Evolutionary conservation across 2,113 vertebrate genomes (phyloP).

Genomic region (Eonycteris spelaea): DNA sequence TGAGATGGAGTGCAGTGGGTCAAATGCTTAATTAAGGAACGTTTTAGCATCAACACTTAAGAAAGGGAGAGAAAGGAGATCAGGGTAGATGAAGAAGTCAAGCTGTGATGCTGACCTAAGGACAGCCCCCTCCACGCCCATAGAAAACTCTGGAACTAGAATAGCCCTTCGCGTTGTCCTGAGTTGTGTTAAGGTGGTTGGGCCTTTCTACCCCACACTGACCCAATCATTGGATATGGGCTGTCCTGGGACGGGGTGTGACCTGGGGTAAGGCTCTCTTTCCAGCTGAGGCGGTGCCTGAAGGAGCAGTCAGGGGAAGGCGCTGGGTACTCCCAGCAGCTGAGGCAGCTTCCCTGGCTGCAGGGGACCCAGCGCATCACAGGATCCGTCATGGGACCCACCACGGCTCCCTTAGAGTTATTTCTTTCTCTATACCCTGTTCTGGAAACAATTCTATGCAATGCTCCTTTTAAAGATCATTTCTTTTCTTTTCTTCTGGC

Average conservation of each 20-base stretch:
- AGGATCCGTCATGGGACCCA: fast-evolving
- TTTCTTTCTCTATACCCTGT: not conserved
- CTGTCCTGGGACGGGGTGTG: not conserved
- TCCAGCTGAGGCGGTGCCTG: not conserved
- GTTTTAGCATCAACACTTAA: not conserved
- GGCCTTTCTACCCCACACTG: not conserved
- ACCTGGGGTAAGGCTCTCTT: not conserved
- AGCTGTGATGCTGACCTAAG: not conserved
- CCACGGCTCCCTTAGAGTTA: not conserved
- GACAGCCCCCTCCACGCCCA: not conserved
- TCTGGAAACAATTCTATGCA: not conserved
- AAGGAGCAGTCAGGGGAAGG: not conserved
- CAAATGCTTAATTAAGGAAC: not conserved
- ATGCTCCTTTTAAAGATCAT: not conserved
- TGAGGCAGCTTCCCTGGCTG: not conserved
- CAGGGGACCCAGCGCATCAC: fast-evolving
- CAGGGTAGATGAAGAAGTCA: not conserved
- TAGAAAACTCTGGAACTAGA: not conserved
- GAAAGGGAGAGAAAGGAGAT: not conserved
- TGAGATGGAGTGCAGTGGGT: not conserved
- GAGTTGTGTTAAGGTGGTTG: not conserved
- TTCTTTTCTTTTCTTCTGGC: not conserved
- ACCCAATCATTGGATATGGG: not conserved
- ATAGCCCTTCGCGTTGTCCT: not conserved
- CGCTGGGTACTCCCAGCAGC: fast-evolving